Evolutionary conservation across 2,797 vertebrate genomes (phyloP), one percentile per base, ranked within the genome.

Genomic region (Petrocephalus sullivani): DNA sequence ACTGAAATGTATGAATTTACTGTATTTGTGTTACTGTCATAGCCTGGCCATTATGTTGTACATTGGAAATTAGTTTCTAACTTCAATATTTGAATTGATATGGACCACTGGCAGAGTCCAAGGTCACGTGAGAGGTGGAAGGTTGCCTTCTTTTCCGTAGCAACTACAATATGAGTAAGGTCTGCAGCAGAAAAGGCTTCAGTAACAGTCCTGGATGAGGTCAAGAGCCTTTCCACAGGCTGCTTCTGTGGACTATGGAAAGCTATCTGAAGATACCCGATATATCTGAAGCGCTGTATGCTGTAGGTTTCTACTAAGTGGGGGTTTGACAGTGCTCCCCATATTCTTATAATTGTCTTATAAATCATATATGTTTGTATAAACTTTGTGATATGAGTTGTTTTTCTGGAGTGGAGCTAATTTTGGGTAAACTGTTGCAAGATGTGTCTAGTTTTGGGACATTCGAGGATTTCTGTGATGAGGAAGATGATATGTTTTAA

Each of bases 51-150:
- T 90, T 81, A 91, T 91, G n/a, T 60, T 91, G 85, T 89, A 90
- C 92, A 94, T 93, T 94, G 94, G 92, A 91, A 88, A 89, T 88
- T 89, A 90, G 90, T 88, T 91, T 91, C 91, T 91, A 91, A 89
- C 88, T 89, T 93, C 89, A 93, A 89, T 93, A 93, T 93, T 94
- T 94, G 92, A 90, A 90, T 89, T 91, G 89, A 88, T 78, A 92
- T 89, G 83, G 49, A 23, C 90, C 89, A 87, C 86, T 87, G 88
- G 89, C 92, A 93, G 88, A 90, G 92, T 37, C 53, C 51, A 94
- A 93, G 92, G 92, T 92, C 92, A 92, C 78, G 84, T 16, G 33
- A 60, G 33, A 71, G 75, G 37, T 12, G 16, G 83, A 16, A 46
- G 89, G 84, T 88, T 88, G 21, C 46, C 46, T 51, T 90, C 51